Percentiles rank a stretch among this genome's conserved stretches.
These are phyloP conservation scores for Thalpophila matura DNA, from an alignment of 2,888 invertebrate species.

Conservation along the genomic window DNA sequence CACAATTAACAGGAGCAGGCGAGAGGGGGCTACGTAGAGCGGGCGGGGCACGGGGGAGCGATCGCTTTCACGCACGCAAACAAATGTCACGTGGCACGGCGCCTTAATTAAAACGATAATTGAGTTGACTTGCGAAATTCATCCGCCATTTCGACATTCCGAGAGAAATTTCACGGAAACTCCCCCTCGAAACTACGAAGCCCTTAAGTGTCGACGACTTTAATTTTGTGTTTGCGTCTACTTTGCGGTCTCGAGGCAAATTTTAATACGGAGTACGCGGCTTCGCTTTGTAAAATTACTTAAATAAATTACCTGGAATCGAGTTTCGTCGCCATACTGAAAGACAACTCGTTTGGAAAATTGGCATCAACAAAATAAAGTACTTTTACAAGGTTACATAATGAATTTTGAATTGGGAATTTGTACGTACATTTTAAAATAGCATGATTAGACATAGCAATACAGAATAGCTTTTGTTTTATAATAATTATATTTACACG, in stretches of 20 bases:
- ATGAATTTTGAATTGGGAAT: constrained; percentile 35
- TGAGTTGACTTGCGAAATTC: constrained; percentile 91
- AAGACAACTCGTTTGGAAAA: constrained; percentile 78
- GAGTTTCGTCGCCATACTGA: constrained; percentile 78
- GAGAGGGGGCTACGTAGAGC: constrained; percentile 64
- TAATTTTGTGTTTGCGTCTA: constrained; percentile 90
- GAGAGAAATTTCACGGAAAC: constrained; percentile 88
- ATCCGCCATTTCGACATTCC: constrained; percentile 90
- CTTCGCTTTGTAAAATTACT: constrained; percentile 86
- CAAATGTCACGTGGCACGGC: constrained; percentile 90
- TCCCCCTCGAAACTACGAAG: constrained; percentile 88
- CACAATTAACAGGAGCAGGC: constrained; percentile 88
- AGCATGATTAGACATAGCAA: constrained; percentile 1
- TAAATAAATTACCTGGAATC: constrained; percentile 86
- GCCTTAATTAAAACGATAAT: constrained; percentile 91
- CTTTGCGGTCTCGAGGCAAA: constrained; percentile 88
- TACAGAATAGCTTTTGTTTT: constrained; percentile 35
- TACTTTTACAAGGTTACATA: constrained; percentile 48
- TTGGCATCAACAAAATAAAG: constrained; percentile 68
- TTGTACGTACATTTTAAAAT: constrained; percentile 14
- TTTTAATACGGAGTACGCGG: constrained; percentile 87
- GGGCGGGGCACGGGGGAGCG: constrained; percentile 69
- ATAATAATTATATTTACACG: constrained; percentile 64
- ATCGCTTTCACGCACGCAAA: constrained; percentile 90
- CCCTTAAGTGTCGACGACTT: constrained; percentile 90